Conservation (phyloP, 53 echinoderm and acorn worm genomes). For the Apostichopus leukothele region DNA sequence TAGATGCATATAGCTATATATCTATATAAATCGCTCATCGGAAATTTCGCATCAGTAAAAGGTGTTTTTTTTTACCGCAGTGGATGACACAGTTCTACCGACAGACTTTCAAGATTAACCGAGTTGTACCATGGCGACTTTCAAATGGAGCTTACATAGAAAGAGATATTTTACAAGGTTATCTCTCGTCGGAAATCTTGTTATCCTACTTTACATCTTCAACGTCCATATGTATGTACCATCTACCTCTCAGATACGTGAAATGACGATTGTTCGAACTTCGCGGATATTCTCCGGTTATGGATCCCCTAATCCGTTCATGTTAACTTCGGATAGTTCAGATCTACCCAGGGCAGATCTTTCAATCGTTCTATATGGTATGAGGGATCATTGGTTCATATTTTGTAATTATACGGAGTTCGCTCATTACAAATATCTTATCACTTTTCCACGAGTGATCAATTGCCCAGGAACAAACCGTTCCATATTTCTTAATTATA, state of each 20-base stretch:
- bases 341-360: not conserved
- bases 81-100: no score
- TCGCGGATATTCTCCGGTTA: constrained; percentile 38
- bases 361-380: constrained; percentile 27
- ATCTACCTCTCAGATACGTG: not conserved
- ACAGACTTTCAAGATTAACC: no score
- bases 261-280: constrained; percentile 27
- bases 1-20: no score
- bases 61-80: no score
- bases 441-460: constrained; percentile 17
- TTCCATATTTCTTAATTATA: constrained; percentile 20
- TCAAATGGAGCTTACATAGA: not conserved
- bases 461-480: constrained; percentile 6
- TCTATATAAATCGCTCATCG: no score
- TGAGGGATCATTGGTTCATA: constrained; percentile 44
- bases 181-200: constrained; percentile 21
- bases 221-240: constrained; percentile 25
- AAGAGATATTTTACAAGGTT: constrained; percentile 12
- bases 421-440: constrained; percentile 39
- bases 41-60: no score
- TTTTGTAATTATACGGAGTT: constrained; percentile 40
- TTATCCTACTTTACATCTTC: constrained; percentile 16
- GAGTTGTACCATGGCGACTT: not conserved
- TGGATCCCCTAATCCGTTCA: not conserved
- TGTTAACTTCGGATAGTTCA: not conserved